Percentiles rank a stretch among this genome's conserved stretches.
phyloP scores from a whole-genome alignment of 2,113 vertebrate species.

The Austrofundulus limnaeus region DNA sequence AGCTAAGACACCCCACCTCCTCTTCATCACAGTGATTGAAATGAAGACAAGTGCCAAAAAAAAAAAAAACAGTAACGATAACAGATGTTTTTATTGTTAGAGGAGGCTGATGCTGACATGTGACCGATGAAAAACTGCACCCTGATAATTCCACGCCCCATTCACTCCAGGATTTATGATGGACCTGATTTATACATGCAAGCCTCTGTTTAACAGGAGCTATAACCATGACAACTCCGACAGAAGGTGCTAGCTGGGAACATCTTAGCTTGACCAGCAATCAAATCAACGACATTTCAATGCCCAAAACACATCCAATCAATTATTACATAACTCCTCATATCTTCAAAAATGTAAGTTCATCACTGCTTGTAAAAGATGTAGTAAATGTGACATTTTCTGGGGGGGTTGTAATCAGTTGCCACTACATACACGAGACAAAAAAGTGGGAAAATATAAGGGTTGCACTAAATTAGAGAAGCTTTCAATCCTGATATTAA shows the following conservation, averaged over 20 bases:
- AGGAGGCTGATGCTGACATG: constrained; percentile 42
- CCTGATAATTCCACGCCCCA: constrained; percentile 43
- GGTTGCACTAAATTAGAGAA: too few species aligned
- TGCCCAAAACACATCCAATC: constrained; percentile 1
- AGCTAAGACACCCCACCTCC: constrained; percentile 59
- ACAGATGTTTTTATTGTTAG: constrained; percentile 41
- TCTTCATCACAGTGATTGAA: constrained; percentile 54
- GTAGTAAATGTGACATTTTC: too few species aligned
- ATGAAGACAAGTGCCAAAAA: constrained; percentile 54
- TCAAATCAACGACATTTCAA: not conserved
- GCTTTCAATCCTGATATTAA: too few species aligned
- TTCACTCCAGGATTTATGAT: constrained; percentile 51
- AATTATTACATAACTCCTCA: not conserved
- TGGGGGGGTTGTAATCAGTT: too few species aligned
- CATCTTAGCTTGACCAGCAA: constrained; percentile 6
- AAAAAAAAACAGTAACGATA: constrained; percentile 51
- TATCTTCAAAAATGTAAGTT: constrained; percentile 1
- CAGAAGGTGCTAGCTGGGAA: constrained; percentile 16
- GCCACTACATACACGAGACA: too few species aligned
- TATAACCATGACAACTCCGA: constrained; percentile 1
- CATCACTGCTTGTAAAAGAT: too few species aligned
- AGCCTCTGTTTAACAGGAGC: constrained; percentile 24
- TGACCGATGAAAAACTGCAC: constrained; percentile 41
- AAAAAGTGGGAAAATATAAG: too few species aligned
- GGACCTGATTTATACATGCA: constrained; percentile 35